Conservation (phyloP, 2,797 vertebrate genomes). For the Halcyon chelicuti region DNA sequence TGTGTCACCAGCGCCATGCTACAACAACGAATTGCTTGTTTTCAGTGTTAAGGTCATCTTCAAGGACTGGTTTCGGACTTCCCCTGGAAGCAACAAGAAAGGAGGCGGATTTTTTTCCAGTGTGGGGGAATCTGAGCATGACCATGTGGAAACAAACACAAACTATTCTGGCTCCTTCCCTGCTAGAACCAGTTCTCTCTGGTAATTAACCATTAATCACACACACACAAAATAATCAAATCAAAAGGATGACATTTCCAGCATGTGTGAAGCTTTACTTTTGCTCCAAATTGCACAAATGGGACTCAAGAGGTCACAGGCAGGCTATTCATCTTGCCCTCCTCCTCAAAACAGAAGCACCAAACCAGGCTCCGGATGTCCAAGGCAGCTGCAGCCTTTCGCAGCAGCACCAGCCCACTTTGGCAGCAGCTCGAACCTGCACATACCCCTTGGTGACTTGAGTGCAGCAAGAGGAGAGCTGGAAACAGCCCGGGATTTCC, state of each 20-base stretch:
- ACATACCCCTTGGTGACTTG: background rate
- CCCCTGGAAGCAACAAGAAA: conserved; percentile 58
- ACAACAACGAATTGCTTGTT: conserved; percentile 60
- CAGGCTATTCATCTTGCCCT: accelerated
- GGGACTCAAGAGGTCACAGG: background rate
- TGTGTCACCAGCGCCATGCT: conserved; percentile 27
- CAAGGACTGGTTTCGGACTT: conserved; percentile 52
- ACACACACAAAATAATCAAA: background rate
- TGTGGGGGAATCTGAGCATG: conserved; percentile 2
- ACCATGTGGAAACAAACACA: conserved; percentile 23
- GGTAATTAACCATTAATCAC: conserved; percentile 22
- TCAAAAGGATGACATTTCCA: background rate
- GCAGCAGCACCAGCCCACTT: background rate
- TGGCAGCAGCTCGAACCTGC: background rate
- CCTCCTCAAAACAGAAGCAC: background rate
- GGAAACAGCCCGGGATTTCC: background rate
- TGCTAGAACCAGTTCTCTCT: background rate
- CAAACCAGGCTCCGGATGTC: accelerated
- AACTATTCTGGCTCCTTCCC: background rate
- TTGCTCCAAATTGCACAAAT: background rate
- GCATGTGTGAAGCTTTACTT: background rate
- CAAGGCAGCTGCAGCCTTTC: accelerated
- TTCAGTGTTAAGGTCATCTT: conserved; percentile 66
- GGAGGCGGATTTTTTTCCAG: conserved; percentile 27
- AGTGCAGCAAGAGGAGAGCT: background rate